Base-by-base conservation (phyloP, 1,140 invertebrate species). In the Frieseomelitta varia region DNA sequence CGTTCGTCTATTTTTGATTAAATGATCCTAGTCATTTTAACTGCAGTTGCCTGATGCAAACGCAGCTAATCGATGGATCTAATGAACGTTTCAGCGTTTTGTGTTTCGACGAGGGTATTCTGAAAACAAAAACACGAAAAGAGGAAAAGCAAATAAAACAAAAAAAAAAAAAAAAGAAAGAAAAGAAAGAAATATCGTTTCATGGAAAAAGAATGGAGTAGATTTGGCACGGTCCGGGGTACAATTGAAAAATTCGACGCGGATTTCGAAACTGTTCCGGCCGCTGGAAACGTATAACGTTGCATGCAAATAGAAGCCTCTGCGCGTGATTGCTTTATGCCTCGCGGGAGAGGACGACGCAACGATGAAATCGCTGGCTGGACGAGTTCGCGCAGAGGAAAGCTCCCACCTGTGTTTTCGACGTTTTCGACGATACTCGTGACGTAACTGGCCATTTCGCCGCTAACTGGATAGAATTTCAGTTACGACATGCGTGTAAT, bases 281-380 rank as follows among this genome's bases (percentile, higher is more conserved):
- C 3, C 39, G 47, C n/a, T 78, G 27, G n/a, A 67, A 21, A 47
- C 39, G 8, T 21, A 14, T 24, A 10, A 11, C 76, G 47, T 10
- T 30, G 61, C 63, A 78, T 78, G 76, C 76, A 78, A 78, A 78
- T 78, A 53, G 76, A 14, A 53, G 63, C 4, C 12, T 11, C 76
- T 67, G 58, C 21, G 47, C 3, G 21, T 78, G 76, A 78, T 78
- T 78, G 76, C 47, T 78, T 78, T 67, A 65, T 63, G 47, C 63
- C 76, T 67, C 61, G 61, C 63, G 21, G 61, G 47, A 53, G 76
- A 75, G 34, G 4, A 53, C n/a, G 75, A 55, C n/a, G 27, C 12
- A 71, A 71, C 53, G 73, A 58, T 53, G 61, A 21, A 65, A 77
- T 53, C 19, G 75, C 27, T 30, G 39, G 21, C n/a, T 58, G 55